Conservation (phyloP, 2,888 invertebrate species). For the Nemotelus pantherinus region DNA sequence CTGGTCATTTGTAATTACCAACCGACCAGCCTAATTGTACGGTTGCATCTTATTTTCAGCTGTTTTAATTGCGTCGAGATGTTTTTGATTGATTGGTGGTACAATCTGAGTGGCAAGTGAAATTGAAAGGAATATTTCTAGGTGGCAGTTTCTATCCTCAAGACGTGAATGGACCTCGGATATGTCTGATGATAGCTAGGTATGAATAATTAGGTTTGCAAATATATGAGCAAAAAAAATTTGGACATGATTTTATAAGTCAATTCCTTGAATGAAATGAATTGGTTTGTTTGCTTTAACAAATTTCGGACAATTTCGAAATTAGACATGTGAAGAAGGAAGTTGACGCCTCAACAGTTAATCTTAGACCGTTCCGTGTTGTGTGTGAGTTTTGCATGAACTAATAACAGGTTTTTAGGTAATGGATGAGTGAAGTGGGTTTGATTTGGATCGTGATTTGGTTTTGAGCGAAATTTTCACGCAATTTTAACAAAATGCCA, state of each 20-base stretch:
- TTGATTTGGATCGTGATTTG: background rate
- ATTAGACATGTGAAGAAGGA: conserved; percentile 33
- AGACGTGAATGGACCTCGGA: background rate
- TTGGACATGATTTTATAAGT: no score
- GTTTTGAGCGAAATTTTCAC: no score
- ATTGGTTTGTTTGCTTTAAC: conserved; percentile 39
- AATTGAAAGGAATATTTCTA: conserved; percentile 32
- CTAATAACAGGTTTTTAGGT: background rate
- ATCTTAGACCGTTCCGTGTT: background rate
- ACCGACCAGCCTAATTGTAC: conserved; percentile 37
- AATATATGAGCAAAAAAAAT: background rate
- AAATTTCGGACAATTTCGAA: conserved; percentile 27
- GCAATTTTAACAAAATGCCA: no score
- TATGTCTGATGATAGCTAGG: conserved; percentile 1
- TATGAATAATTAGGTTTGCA: background rate
- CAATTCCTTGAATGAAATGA: background rate
- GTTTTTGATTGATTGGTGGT: conserved; percentile 34
- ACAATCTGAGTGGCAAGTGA: background rate
- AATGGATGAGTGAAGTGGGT: background rate
- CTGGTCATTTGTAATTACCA: conserved; percentile 28
- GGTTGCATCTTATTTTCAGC: conserved; percentile 44
- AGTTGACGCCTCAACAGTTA: conserved; percentile 28
- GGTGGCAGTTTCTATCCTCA: background rate
- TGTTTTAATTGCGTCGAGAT: conserved; percentile 35
- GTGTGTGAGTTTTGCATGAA: background rate